Evolutionary conservation across 2,797 vertebrate species (phyloP), one percentile per base, ranked within the genome.

Genomic region (Eulemur coronatus): DNA sequence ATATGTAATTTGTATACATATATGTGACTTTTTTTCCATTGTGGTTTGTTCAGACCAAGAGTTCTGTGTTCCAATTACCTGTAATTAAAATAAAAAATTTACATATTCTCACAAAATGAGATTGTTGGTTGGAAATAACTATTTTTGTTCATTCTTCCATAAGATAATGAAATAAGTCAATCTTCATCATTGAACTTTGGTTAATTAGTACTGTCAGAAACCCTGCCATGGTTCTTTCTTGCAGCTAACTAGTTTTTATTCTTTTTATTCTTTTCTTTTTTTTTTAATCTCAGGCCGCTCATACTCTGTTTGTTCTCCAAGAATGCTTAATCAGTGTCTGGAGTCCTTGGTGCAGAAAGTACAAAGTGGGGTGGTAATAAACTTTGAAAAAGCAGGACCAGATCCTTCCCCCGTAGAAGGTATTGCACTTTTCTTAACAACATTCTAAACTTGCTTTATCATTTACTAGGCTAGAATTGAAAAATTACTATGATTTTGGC

Each of bases 341-440:
- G 99, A 99, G 98, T 99, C 99, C 89, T 97, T 99, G 98, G 99
- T 99, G 97, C 99, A 99, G 98, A 99, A 99, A 98, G 99, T 99
- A 93, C 99, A 99, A 97, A 99, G 99, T 96, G 99, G 99, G 80
- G 99, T 99, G 67, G 99, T 99, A 89, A 99, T 99, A 95, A 99
- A 99, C 98, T 99, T 99, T 98, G 99, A 99, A 98, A 99, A 99
- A 98, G 99, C 99, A 0, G 99, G 99, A 82, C 99, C 99, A 0
- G 99, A 99, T 98, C 99, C 99, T 22, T 98, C 99, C 48, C 99
- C 99, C 2, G 80, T 99, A 89, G 99, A 99, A 98, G 99, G 99
- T 99, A 98, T 48, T 82, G 22, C 10, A 85, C 50, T 95, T 96
- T 90, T 93, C 4, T 89, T 86, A 35, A 0, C 87, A 79, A 85